Percentiles rank a stretch among this genome's conserved stretches.
Conservation (phyloP, 2,797 vertebrate genomes). For the Esox lucius region DNA sequence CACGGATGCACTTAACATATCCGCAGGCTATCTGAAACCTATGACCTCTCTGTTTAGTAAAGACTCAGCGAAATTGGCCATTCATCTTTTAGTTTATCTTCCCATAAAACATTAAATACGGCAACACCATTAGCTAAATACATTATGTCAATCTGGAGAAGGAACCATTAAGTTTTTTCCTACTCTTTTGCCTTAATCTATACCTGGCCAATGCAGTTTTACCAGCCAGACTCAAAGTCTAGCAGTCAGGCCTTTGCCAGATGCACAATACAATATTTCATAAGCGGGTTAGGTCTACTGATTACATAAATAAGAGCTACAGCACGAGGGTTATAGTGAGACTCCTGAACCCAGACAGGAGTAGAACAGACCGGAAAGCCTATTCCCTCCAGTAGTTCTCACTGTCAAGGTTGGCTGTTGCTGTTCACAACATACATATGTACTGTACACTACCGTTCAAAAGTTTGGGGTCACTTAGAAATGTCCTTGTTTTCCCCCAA, state of each 20-base stretch:
- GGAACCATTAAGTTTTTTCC: neutral
- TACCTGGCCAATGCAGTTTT: neutral
- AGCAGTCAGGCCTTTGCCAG: neutral
- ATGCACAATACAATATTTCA: too few relatives aligned
- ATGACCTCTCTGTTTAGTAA: conserved; percentile 22
- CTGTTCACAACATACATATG: too few relatives aligned
- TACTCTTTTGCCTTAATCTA: neutral
- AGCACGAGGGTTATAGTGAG: neutral
- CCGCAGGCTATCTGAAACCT: neutral
- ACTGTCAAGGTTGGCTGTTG: too few relatives aligned
- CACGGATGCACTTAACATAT: conserved; percentile 9
- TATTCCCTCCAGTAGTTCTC: too few relatives aligned
- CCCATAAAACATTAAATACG: conserved; percentile 53
- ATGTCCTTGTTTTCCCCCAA: too few relatives aligned
- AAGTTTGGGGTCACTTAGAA: too few relatives aligned
- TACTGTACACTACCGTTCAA: too few relatives aligned
- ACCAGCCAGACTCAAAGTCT: neutral
- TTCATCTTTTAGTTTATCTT: conserved; percentile 51
- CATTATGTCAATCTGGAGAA: conserved; percentile 33
- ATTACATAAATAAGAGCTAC: neutral
- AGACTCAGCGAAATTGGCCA: conserved; percentile 38
- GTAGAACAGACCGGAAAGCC: conserved; percentile 37
- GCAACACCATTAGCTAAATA: conserved; percentile 46
- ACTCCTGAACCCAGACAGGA: conserved; percentile 20
- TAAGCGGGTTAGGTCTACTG: conserved; percentile 28